Evolutionary conservation across 2,113 vertebrate species (phyloP).

Genomic region (Bettongia penicillata): DNA sequence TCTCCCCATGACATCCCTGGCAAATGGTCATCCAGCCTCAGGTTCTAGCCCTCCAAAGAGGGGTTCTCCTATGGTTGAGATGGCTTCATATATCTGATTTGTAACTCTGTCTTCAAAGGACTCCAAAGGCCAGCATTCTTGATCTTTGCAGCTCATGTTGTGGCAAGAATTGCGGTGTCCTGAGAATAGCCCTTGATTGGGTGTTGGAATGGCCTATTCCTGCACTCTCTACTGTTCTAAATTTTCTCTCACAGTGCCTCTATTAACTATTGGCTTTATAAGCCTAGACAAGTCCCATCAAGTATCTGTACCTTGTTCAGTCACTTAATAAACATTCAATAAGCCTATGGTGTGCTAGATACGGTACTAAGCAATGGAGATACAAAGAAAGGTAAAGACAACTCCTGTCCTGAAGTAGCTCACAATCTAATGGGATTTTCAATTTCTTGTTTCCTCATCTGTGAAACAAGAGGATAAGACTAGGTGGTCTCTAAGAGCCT

Average conservation of each 20-base stretch:
- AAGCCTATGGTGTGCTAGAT: neutral
- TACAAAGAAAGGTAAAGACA: neutral
- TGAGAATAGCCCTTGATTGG: neutral
- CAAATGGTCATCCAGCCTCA: neutral
- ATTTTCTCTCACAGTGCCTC: too few species aligned
- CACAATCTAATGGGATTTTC: neutral
- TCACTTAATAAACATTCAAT: neutral
- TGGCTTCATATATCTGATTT: neutral
- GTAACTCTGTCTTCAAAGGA: neutral
- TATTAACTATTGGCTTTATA: too few species aligned
- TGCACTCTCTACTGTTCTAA: too few species aligned
- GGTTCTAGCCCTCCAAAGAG: neutral
- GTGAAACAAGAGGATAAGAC: neutral
- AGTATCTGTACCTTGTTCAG: neutral
- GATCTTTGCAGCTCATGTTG: neutral
- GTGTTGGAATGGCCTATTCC: neutral
- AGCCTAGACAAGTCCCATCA: too few species aligned
- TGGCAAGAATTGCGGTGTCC: neutral
- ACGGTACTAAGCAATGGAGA: neutral
- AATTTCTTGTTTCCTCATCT: neutral
- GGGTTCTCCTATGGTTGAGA: neutral
- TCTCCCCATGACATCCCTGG: neutral
- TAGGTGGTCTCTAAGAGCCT: neutral
- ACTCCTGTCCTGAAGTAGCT: neutral
- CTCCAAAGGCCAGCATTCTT: neutral